Percentiles rank a stretch among this genome's conserved stretches.
These are phyloP conservation scores for Acanthiza pusilla DNA, from an alignment of 2,797 vertebrate species.

Conservation along the genomic window DNA sequence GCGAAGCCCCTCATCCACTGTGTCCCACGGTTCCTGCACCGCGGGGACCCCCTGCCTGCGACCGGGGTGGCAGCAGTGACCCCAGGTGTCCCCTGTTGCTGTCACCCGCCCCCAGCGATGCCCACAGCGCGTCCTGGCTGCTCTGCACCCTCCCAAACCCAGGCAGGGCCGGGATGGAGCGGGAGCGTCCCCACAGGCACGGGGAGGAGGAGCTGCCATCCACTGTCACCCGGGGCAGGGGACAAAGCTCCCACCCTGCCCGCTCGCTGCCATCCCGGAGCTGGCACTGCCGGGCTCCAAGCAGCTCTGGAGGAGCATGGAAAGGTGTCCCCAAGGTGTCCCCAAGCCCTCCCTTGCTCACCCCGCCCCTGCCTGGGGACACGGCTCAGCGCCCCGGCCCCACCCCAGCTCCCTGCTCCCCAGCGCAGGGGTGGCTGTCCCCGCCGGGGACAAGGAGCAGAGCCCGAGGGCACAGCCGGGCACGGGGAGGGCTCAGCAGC, in stretches of 20 bases:
- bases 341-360: background rate
- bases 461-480: background rate
- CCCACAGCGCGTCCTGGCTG: background rate
- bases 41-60: background rate
- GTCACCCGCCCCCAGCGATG: fast-evolving
- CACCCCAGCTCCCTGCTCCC: background rate
- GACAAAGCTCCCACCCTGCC: background rate
- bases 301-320: fast-evolving
- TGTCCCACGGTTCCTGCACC: background rate
- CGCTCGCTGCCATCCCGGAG: background rate
- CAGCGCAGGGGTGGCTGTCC: background rate
- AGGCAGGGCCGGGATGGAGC: background rate
- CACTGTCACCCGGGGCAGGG: fast-evolving
- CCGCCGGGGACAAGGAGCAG: background rate
- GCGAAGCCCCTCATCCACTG: background rate
- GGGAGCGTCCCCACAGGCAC: fast-evolving
- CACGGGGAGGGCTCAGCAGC: background rate
- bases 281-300: fast-evolving
- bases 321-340: background rate
- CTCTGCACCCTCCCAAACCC: background rate
- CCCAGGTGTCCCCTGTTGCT: background rate
- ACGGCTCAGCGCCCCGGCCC: fast-evolving
- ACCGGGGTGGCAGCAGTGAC: background rate
- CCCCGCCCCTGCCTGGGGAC: background rate
- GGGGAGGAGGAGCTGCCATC: background rate